Percentiles rank a stretch among this genome's conserved stretches.
Evolutionary conservation across 2,888 invertebrate species (phyloP).

Genomic region (Erynnis tages): DNA sequence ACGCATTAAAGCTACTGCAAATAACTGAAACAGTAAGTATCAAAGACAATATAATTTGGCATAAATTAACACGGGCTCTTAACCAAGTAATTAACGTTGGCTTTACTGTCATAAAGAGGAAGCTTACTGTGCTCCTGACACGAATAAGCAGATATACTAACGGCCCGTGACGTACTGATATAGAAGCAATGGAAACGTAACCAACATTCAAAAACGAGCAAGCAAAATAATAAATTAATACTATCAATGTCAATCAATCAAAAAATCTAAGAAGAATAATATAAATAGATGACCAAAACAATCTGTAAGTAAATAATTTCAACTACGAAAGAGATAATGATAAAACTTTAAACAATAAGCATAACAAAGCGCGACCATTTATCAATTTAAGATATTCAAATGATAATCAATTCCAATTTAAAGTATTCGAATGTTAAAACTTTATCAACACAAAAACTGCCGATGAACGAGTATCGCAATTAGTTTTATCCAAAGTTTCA

Average conservation of each 20-base stretch:
- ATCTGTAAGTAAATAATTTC: no score
- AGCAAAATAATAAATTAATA: no score
- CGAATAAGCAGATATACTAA: background rate
- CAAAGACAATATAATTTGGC: no score
- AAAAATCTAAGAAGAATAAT: no score
- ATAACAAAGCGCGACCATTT: background rate
- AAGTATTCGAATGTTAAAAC: conserved; percentile 14
- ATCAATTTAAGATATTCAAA: background rate
- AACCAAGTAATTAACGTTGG: background rate
- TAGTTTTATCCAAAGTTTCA: conserved; percentile 13
- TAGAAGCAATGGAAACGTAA: conserved; percentile 1
- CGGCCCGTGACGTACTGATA: conserved; percentile 1
- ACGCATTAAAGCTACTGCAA: no score
- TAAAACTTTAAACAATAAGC: background rate
- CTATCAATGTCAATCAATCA: no score
- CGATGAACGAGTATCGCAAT: conserved; percentile 13
- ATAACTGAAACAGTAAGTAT: no score
- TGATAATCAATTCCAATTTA: conserved; percentile 18
- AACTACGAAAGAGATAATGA: no score
- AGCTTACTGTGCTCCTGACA: background rate
- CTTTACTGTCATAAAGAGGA: background rate
- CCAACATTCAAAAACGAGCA: no score
- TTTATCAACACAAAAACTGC: conserved; percentile 15
- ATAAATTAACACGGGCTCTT: background rate
- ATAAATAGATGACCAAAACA: no score